Conservation (phyloP, 2,888 invertebrate species). For the Phasia obesa region DNA sequence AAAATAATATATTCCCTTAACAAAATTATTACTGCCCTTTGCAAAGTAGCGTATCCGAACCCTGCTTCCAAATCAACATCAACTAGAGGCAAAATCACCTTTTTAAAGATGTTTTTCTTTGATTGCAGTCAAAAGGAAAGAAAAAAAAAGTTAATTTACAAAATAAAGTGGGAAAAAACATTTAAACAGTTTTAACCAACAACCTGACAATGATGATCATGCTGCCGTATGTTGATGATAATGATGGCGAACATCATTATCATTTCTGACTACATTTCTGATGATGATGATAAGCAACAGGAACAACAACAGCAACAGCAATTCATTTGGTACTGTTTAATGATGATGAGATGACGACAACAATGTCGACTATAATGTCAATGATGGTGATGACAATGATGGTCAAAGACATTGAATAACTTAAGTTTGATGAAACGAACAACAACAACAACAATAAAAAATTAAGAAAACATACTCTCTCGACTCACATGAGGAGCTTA, state of each 20-base stretch:
- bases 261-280: no score
- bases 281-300: constrained; percentile 4
- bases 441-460: no score
- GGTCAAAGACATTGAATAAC: constrained; percentile 69
- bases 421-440: constrained; percentile 49
- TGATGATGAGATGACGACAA: constrained; percentile 58
- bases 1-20: no score
- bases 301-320: constrained; percentile 4
- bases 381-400: constrained; percentile 60
- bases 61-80: not conserved
- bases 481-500: constrained; percentile 58
- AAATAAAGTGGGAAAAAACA: constrained; percentile 54
- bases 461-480: constrained; percentile 8
- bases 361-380: constrained; percentile 51
- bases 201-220: constrained; percentile 14
- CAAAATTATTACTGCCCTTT: not conserved
- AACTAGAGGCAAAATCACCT: constrained; percentile 15
- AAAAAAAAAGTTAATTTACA: constrained; percentile 22
- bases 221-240: not conserved
- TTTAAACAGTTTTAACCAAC: constrained; percentile 30
- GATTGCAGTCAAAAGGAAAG: constrained; percentile 30
- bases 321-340: constrained; percentile 59
- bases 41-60: not conserved
- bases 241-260: constrained; percentile 8
- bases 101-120: constrained; percentile 41